These are phyloP conservation scores for Periphyllus acericola DNA, from an alignment of 2,888 invertebrate species.

Conservation along the genomic window DNA sequence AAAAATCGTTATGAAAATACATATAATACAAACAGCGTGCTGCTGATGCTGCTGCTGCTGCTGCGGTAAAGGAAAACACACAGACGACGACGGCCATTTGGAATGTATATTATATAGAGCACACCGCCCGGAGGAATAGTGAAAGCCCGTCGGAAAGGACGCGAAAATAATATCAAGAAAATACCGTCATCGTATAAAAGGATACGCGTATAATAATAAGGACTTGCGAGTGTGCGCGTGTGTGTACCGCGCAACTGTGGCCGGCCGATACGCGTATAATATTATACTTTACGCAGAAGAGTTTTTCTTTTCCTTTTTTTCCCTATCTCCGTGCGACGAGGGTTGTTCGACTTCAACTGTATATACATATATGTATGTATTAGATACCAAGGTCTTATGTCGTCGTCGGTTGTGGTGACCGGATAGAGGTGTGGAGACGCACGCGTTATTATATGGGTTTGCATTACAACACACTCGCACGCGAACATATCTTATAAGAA, in stretches of 20 bases:
- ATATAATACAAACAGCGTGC: neutral
- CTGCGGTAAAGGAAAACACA: neutral
- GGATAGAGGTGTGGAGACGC: conserved; percentile 25
- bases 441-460: conserved; percentile 12
- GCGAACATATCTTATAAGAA: neutral
- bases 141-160: neutral
- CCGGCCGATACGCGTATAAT: conserved; percentile 53
- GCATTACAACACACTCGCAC: neutral
- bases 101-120: neutral
- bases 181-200: neutral
- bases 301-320: neutral
- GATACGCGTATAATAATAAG: conserved; percentile 24
- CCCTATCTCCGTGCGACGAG: neutral
- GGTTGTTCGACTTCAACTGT: conserved; percentile 19
- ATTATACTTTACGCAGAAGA: conserved; percentile 25
- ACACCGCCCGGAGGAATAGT: neutral
- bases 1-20: conserved; percentile 2
- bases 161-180: conserved; percentile 18
- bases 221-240: neutral
- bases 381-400: neutral
- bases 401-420: conserved; percentile 24
- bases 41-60: neutral
- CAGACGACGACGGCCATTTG: neutral
- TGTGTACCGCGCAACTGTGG: conserved; percentile 33
- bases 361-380: neutral